Evolutionary conservation across 2,113 vertebrate species (phyloP).

Genomic region (Dipodomys spectabilis): DNA sequence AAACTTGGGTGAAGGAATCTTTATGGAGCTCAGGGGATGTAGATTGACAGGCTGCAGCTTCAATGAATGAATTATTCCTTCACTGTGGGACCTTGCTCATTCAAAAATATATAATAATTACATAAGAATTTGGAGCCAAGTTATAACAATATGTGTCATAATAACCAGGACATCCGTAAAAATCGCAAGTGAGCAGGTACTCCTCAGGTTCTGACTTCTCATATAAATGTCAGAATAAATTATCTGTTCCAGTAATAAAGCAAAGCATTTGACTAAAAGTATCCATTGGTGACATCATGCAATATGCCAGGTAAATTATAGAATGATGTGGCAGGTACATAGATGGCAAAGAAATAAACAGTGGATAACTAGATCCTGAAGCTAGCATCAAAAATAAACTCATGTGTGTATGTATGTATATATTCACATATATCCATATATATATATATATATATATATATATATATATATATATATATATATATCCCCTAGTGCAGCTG

Average conservation of each 20-base stretch:
- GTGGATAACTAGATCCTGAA: slow-evolving; percentile 68
- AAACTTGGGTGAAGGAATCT: not conserved
- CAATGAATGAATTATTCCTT: not conserved
- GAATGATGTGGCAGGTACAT: slow-evolving; percentile 71
- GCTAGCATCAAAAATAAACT: slow-evolving; percentile 76
- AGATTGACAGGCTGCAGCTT: not conserved
- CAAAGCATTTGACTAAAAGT: slow-evolving; percentile 53
- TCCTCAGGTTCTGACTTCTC: slow-evolving; percentile 8
- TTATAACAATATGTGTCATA: slow-evolving; percentile 3
- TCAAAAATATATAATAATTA: slow-evolving; percentile 35
- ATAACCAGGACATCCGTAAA: slow-evolving; percentile 26
- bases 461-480: too few species aligned
- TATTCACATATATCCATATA: too few species aligned
- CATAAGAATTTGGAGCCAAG: not conserved
- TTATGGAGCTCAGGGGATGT: not conserved
- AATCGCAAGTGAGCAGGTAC: slow-evolving; percentile 35
- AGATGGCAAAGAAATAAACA: slow-evolving; percentile 65
- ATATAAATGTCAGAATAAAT: slow-evolving; percentile 56
- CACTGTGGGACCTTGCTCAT: not conserved
- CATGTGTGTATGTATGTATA: slow-evolving; percentile 52
- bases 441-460: too few species aligned
- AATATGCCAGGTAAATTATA: slow-evolving; percentile 33
- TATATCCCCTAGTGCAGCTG: slow-evolving; percentile 67
- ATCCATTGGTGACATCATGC: slow-evolving; percentile 7
- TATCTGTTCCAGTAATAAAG: slow-evolving; percentile 36